phyloP scores from a whole-genome alignment of 2,797 vertebrate genomes.

The Jordanella pulchra region DNA sequence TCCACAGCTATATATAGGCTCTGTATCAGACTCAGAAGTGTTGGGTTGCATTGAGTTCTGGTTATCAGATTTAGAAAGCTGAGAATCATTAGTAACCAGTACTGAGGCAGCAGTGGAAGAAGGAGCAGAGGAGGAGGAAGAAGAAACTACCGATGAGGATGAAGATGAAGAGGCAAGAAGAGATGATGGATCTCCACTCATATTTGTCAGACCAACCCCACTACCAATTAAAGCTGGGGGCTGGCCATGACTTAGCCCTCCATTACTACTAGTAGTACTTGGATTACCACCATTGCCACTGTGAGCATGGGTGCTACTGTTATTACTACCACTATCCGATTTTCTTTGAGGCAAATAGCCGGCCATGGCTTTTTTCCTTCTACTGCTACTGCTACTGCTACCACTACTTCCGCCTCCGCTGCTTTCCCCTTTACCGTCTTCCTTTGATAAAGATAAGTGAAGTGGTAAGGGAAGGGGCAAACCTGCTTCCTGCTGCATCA shows the following conservation, averaged over 20 bases:
- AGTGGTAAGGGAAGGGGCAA: constrained; percentile 83
- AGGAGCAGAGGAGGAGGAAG: constrained; percentile 82
- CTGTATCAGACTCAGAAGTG: constrained; percentile 75
- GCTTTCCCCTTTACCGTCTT: constrained; percentile 82
- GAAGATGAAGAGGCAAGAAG: constrained; percentile 81
- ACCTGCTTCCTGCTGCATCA: constrained; percentile 85
- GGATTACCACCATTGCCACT: constrained; percentile 75
- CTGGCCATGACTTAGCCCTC: constrained; percentile 77
- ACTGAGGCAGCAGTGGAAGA: constrained; percentile 83
- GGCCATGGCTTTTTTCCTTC: constrained; percentile 86
- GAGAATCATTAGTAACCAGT: constrained; percentile 82
- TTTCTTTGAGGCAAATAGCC: constrained; percentile 86
- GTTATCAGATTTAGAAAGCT: constrained; percentile 80
- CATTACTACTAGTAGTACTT: constrained; percentile 73
- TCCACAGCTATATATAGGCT: constrained; percentile 88
- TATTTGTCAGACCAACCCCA: constrained; percentile 76
- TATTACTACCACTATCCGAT: constrained; percentile 72
- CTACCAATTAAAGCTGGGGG: constrained; percentile 79
- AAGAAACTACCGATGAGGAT: constrained; percentile 83
- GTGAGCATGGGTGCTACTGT: constrained; percentile 69
- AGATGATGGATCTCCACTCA: constrained; percentile 80
- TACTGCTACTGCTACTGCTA: constrained; percentile 72
- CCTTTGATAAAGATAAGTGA: constrained; percentile 84
- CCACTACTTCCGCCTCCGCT: constrained; percentile 70
- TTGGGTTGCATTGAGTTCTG: constrained; percentile 77